Conservation (phyloP, 2,113 vertebrate genomes). For the Psittacula cyanocephala region DNA sequence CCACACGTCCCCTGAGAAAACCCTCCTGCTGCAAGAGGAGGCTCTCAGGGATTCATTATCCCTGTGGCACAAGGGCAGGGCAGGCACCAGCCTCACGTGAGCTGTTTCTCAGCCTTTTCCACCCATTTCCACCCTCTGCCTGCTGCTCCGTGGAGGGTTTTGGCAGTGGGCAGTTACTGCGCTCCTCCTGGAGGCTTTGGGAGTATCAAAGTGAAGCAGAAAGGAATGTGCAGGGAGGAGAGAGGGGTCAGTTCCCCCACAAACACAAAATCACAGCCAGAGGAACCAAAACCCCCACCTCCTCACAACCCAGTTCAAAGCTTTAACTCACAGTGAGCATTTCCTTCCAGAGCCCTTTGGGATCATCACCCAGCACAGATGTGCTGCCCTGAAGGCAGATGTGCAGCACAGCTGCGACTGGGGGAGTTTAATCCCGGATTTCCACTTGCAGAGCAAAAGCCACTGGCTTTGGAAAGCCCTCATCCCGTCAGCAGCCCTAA, state of each 20-base stretch:
- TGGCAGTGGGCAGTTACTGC: neutral
- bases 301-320: fast-evolving
- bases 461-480: neutral
- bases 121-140: neutral
- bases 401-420: neutral
- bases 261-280: fast-evolving
- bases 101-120: neutral
- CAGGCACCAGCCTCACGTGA: neutral
- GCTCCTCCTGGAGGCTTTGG: neutral
- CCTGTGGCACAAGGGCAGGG: neutral
- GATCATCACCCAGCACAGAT: neutral
- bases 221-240: neutral
- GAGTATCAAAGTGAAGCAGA: neutral
- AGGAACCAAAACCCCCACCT: neutral
- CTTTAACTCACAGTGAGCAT: fast-evolving
- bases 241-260: neutral
- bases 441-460: neutral
- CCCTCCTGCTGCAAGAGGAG: neutral
- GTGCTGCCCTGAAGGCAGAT: neutral
- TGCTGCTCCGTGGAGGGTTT: fast-evolving
- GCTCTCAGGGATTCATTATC: slow-evolving; percentile 34
- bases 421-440: slow-evolving; percentile 22
- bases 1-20: neutral
- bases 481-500: fast-evolving
- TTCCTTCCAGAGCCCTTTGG: neutral